These are phyloP conservation scores for Brachionichthys hirsutus DNA, from an alignment of 2,113 vertebrate genomes.

Conservation along the genomic window DNA sequence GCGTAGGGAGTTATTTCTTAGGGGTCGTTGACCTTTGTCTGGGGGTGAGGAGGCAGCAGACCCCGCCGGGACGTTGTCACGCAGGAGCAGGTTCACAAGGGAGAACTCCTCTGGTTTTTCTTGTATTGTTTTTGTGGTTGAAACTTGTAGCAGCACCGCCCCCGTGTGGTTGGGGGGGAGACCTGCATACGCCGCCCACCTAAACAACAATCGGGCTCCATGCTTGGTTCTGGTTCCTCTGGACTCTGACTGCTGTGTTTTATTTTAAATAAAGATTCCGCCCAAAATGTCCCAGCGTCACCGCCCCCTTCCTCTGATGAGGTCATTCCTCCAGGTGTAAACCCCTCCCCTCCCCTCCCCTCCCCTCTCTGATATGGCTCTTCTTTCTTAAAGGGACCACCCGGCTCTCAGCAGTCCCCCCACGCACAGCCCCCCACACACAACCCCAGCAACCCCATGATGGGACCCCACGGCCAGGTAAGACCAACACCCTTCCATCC, in stretches of 20 bases:
- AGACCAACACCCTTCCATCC: constrained; percentile 56
- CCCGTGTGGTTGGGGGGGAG: constrained; percentile 56
- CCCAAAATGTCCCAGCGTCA: constrained; percentile 18
- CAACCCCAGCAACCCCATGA: constrained; percentile 81
- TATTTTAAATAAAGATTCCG: neutral
- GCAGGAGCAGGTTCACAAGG: neutral
- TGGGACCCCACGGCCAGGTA: constrained; percentile 83
- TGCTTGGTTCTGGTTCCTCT: too few relatives aligned
- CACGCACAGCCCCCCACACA: constrained; percentile 80
- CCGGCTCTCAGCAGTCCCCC: constrained; percentile 81
- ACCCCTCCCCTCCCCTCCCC: constrained; percentile 35
- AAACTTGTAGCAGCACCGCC: constrained; percentile 66
- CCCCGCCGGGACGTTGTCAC: neutral
- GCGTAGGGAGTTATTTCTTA: constrained; percentile 56
- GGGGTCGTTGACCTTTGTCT: constrained; percentile 48
- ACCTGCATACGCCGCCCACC: neutral
- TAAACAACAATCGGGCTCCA: too few relatives aligned
- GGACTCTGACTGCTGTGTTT: neutral
- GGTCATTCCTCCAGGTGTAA: constrained; percentile 55
- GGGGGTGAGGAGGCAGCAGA: constrained; percentile 35
- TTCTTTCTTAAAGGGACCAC: constrained; percentile 81
- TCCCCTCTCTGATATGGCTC: constrained; percentile 77
- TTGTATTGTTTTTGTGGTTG: constrained; percentile 21
- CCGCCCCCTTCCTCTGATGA: constrained; percentile 21
- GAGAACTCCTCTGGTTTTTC: constrained; percentile 17